A percentile compares a stretch with the other conserved stretches of the same genome.
Evolutionary conservation across 2,888 invertebrate genomes (phyloP).

Genomic region (Crocallis elinguaria): DNA sequence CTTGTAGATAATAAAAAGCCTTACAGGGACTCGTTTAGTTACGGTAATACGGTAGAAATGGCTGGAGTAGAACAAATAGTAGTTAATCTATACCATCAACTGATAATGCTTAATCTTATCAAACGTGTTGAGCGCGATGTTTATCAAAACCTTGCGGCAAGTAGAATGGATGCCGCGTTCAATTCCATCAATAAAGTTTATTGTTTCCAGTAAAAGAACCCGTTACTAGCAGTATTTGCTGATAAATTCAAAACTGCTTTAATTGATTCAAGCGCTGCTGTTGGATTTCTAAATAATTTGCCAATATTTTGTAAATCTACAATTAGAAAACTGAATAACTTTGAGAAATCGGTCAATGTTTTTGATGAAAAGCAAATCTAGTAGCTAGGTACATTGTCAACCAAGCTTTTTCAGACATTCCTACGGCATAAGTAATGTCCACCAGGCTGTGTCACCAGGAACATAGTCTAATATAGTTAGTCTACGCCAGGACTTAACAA

Average conservation of each 20-base stretch:
- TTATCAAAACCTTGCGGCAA: slow-evolving; percentile 69
- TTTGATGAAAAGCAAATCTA: too few species aligned
- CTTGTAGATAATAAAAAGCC: slow-evolving; percentile 9
- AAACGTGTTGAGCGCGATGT: slow-evolving; percentile 52
- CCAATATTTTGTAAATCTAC: not conserved
- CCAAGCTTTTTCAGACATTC: too few species aligned
- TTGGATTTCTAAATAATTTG: not conserved
- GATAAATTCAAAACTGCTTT: slow-evolving; percentile 31
- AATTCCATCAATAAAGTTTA: slow-evolving; percentile 63
- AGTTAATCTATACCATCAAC: slow-evolving; percentile 77
- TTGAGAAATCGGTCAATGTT: too few species aligned
- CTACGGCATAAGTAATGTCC: too few species aligned
- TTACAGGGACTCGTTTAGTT: slow-evolving; percentile 36
- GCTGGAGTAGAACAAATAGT: slow-evolving; percentile 68
- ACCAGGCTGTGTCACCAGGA: too few species aligned
- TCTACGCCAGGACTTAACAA: too few species aligned
- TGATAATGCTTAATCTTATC: slow-evolving; percentile 73
- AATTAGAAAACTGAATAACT: not conserved
- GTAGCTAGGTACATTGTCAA: too few species aligned
- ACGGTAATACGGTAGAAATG: slow-evolving; percentile 64
- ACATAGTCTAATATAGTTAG: too few species aligned
- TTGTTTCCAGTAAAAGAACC: slow-evolving; percentile 58
- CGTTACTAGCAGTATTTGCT: slow-evolving; percentile 35
- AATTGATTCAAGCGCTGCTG: slow-evolving; percentile 29
- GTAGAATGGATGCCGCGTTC: slow-evolving; percentile 58